These are phyloP conservation scores for Latrodectus elegans DNA, from an alignment of 2,888 invertebrate genomes.

Conservation along the genomic window DNA sequence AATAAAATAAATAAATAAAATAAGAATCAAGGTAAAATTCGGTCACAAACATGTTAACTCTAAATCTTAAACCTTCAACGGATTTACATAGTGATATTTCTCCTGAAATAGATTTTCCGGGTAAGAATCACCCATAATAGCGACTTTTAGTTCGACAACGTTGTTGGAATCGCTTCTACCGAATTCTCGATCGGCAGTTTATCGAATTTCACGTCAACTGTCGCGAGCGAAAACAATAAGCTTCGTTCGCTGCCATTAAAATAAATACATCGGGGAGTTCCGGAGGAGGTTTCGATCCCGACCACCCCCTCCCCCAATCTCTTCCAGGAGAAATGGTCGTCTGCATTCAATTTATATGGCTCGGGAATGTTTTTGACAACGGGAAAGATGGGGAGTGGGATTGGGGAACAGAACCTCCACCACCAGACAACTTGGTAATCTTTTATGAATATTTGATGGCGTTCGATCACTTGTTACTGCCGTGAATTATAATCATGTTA, in stretches of 20 bases:
- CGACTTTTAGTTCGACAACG: neutral
- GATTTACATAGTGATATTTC: too few relatives aligned
- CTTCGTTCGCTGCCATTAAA: constrained; percentile 42
- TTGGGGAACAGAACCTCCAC: neutral
- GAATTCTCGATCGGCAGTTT: constrained; percentile 11
- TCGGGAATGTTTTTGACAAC: constrained; percentile 41
- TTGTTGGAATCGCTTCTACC: too few relatives aligned
- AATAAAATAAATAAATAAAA: too few relatives aligned
- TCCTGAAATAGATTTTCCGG: too few relatives aligned
- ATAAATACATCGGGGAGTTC: constrained; percentile 23
- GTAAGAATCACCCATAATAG: too few relatives aligned
- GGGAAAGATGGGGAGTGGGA: neutral
- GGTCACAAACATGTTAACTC: too few relatives aligned
- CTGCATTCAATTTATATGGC: constrained; percentile 55
- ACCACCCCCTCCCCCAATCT: neutral
- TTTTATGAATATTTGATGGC: constrained; percentile 56
- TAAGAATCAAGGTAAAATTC: too few relatives aligned
- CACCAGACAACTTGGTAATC: neutral
- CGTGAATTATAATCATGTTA: constrained; percentile 25
- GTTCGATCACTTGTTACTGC: constrained; percentile 36
- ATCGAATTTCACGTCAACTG: constrained; percentile 51
- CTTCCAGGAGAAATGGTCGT: neutral
- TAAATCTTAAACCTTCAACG: too few relatives aligned
- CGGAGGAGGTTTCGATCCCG: neutral
- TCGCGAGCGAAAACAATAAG: constrained; percentile 47